Evolutionary conservation across 2,113 vertebrate species (phyloP), one percentile per base, ranked within the genome.

Genomic region (Muntiacus muntjak): DNA sequence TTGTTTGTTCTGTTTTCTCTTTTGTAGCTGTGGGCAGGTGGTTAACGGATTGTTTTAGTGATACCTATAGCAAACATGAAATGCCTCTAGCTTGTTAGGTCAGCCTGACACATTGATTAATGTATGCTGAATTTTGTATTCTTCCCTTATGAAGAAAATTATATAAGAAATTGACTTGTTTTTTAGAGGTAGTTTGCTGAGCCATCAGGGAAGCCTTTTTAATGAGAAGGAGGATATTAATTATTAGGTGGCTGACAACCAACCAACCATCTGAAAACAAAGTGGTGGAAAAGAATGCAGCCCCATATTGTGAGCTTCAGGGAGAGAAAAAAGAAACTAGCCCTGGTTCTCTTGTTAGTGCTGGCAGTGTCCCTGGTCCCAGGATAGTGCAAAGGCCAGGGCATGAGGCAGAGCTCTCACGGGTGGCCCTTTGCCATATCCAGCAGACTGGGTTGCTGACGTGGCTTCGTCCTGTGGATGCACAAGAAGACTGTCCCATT

Each of bases 81-180:
- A 67, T 92, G 79, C 81, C 26, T 86, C 97, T 3, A 36, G 87
- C 19, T 76, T 91, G 40, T 74, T 78, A 74, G 71, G 83, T 97
- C 85, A 96, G 36, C 81, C 54, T 94, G 92, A 78, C 60, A 47
- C 30, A 94, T 84, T 94, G 89, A 96, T 90, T 52, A 96, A 71
- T 43, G 25, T 9, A 21, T 6, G 19, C n/a, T 64, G 60, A 95
- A 23, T 36, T 86, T 89, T 91, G 16, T 67, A 33, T 89, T 87
- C 58, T 93, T 96, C 30, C 43, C 54, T 81, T 84, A 10, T 92
- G 60, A 97, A 93, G n/a, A 94, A 87, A 90, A 85, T 86, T 90
- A 71, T 92, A 36, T 58, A 84, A 45, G 57, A 86, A 83, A 17
- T 14, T 40, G 43, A 2, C 83, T 67, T 81, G 40, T 85, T 97